Evolutionary conservation across 2,797 vertebrate species (phyloP).

Genomic region (Rhyacichthys aspro): DNA sequence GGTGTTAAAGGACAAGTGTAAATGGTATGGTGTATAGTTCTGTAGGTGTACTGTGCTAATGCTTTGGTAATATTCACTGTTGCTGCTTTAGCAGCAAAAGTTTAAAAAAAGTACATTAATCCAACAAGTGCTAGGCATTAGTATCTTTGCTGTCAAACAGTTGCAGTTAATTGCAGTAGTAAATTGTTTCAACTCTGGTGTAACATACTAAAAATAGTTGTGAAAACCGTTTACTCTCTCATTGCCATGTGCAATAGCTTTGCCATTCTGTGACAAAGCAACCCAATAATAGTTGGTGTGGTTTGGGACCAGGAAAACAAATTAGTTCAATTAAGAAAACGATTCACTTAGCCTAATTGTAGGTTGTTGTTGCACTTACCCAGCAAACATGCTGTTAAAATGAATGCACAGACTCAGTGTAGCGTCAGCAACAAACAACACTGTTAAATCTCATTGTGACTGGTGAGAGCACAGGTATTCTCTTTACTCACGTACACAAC

Average conservation of each 20-base stretch:
- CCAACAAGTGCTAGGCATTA: too few species aligned
- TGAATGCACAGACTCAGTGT: conserved; percentile 40
- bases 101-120: too few species aligned
- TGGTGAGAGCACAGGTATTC: neutral
- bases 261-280: conserved; percentile 31
- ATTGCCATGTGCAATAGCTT: conserved; percentile 8
- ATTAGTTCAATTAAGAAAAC: conserved; percentile 69
- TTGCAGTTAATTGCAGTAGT: neutral
- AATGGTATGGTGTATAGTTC: too few species aligned
- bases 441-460: conserved; percentile 20
- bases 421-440: conserved; percentile 40
- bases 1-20: too few species aligned
- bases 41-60: too few species aligned
- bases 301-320: conserved; percentile 59
- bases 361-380: conserved; percentile 56
- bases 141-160: neutral
- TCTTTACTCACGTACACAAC: neutral
- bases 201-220: conserved; percentile 15
- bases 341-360: conserved; percentile 71
- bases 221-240: conserved; percentile 1
- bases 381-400: conserved; percentile 61
- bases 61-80: too few species aligned
- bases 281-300: conserved; percentile 49
- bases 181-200: neutral
- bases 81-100: too few species aligned